A percentile compares a stretch with the other conserved stretches of the same genome.
phyloP scores from a whole-genome alignment of 2,113 vertebrate genomes.

The Eleginops maclovinus region DNA sequence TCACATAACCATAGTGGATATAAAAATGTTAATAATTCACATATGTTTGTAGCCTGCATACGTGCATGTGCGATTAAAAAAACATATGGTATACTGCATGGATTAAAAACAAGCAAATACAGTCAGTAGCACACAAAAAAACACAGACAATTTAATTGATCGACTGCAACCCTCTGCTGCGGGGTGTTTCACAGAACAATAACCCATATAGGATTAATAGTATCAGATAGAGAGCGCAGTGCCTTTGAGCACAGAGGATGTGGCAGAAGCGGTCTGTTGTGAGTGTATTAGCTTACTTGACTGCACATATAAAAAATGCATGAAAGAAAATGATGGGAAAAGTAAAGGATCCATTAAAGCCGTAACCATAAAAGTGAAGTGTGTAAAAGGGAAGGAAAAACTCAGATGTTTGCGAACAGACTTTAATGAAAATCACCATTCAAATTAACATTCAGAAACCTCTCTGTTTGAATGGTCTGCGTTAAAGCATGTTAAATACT shows the following conservation, averaged over 20 bases:
- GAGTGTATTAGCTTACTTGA: conserved; percentile 1
- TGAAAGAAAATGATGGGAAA: background rate
- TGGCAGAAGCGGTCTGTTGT: background rate
- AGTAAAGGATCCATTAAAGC: conserved; percentile 10
- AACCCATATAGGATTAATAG: conserved; percentile 9
- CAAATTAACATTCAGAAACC: background rate
- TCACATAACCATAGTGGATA: no score
- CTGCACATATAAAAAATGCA: conserved; percentile 15
- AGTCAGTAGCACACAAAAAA: background rate
- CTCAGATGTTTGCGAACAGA: background rate
- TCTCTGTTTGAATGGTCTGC: background rate
- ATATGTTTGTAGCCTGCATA: background rate
- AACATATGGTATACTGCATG: background rate
- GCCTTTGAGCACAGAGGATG: conserved; percentile 15
- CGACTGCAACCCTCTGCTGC: background rate
- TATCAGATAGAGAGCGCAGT: conserved; percentile 4
- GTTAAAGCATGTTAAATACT: background rate
- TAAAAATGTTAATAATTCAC: background rate
- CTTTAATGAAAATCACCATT: background rate
- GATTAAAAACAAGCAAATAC: background rate
- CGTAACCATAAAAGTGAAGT: background rate
- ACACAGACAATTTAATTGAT: conserved; percentile 14
- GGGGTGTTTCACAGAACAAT: conserved; percentile 6
- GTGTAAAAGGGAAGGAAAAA: background rate
- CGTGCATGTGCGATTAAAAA: background rate